A percentile compares a stretch with the other conserved stretches of the same genome.
Conservation (phyloP, 2,797 vertebrate species). For the Eulemur coronatus region DNA sequence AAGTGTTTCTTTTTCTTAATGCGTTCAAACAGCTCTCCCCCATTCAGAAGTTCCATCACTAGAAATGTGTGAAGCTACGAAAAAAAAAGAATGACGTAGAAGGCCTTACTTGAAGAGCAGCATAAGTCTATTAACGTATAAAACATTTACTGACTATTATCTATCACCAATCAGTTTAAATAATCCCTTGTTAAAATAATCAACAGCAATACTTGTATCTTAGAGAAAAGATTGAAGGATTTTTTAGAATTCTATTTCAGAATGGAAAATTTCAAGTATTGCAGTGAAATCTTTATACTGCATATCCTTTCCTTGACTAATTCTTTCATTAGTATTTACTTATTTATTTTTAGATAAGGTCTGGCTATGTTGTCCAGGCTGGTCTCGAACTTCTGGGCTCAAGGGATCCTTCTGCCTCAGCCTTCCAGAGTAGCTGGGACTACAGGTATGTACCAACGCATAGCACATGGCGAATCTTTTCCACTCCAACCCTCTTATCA, state of each 20-base stretch:
- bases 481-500: background rate
- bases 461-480: background rate
- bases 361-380: background rate
- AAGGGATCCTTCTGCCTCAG: background rate
- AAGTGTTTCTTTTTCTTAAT: constrained; percentile 97
- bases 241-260: constrained; percentile 53
- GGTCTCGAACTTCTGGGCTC: background rate
- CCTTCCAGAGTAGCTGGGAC: background rate
- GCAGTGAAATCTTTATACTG: constrained; percentile 33
- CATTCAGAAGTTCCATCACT: constrained; percentile 96
- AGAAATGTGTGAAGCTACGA: constrained; percentile 95
- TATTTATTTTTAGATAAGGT: background rate
- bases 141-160: background rate
- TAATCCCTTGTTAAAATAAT: background rate
- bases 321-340: background rate
- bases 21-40: constrained; percentile 96
- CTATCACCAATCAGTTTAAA: background rate
- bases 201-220: background rate
- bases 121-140: background rate
- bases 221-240: background rate
- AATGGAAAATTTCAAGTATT: constrained; percentile 58
- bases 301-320: constrained; percentile 15
- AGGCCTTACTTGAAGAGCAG: background rate
- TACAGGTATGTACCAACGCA: background rate
- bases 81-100: background rate